Base-by-base conservation (phyloP, 2,888 invertebrate species). In the Blera fallax region DNA sequence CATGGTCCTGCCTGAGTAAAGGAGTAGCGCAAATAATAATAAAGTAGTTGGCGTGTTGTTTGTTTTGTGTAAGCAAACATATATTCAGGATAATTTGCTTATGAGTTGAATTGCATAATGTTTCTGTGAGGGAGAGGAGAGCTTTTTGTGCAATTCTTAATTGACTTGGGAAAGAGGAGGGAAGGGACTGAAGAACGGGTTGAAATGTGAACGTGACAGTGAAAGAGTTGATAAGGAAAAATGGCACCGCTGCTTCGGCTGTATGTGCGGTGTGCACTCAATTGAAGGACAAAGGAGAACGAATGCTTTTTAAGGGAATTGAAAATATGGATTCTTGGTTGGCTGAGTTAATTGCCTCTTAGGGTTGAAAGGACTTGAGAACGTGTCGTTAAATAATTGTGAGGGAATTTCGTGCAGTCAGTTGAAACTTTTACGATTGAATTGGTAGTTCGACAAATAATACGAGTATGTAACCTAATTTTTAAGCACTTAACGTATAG, bases 61-160 rank as follows among this genome's bases (percentile, higher is more conserved):
- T 85, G 84, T 80, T 76, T 85, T 76, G 74, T 85, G 74, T 85
- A 80, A 81, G 76, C 84, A 80, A 81, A 80, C 84, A 74, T 80
- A 74, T 76, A 76, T 76, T 64, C 65, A 76, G 80, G 84, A 85
- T 80, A 85, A 85, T 85, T 85, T 85, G 84, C 80, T 85, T 85
- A 81, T 81, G 80, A 85, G 80, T 70, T 85, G 80, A 76, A 85
- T 85, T 76, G 84, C 76, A 80, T 80, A 76, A 80, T 72, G 70
- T 32, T 43, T 18, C 24, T 56, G 62, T 58, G 58, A 24, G 50
- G 8, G 24, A 14, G 24, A n/a, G 45, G 21, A 37, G 54, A 56
- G 45, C 52, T 81, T 76, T 85, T 85, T 81, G 84, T 81, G 76
- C 52, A 45, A 80, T 76, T 74, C 69, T 70, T 85, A 85, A 85